Percentiles rank a stretch among this genome's conserved stretches.
Conservation (phyloP, 2,113 vertebrate species). For the Tetrao urogallus region DNA sequence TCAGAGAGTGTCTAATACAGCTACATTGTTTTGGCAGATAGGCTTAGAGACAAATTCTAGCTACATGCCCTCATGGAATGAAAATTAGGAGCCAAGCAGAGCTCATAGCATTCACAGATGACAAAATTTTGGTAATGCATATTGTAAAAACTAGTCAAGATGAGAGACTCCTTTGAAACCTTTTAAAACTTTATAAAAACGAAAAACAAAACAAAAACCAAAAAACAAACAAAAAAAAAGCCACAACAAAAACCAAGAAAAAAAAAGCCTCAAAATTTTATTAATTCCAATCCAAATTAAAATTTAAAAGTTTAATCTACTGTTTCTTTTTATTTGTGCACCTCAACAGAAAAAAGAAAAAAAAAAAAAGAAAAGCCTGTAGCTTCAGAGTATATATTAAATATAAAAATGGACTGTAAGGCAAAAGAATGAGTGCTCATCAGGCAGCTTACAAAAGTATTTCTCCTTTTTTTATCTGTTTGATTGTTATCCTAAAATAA, state of each 20-base stretch:
- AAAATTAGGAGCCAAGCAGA: not conserved
- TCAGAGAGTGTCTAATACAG: not conserved
- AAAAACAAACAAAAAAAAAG: too few species aligned
- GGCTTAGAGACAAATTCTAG: not conserved
- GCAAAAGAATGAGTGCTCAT: not conserved
- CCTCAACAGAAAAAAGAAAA: not conserved
- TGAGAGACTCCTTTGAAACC: not conserved
- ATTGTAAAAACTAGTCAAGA: not conserved
- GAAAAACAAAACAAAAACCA: not conserved
- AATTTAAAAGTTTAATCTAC: not conserved
- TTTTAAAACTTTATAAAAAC: not conserved
- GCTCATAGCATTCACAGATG: not conserved
- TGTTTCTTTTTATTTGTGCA: not conserved
- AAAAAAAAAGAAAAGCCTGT: rapidly evolving
- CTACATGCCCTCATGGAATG: not conserved
- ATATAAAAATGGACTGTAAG: not conserved
- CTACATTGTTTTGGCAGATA: not conserved
- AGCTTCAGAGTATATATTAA: not conserved
- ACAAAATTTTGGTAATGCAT: not conserved
- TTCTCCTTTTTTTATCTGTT: not conserved
- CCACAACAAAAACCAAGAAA: not conserved
- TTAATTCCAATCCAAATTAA: not conserved
- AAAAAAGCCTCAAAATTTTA: not conserved
- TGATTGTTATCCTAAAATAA: not conserved
- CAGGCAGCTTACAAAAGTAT: not conserved